A percentile compares a stretch with the other conserved stretches of the same genome.
Conservation (phyloP, 2,113 vertebrate genomes). For the Trichechus manatus region DNA sequence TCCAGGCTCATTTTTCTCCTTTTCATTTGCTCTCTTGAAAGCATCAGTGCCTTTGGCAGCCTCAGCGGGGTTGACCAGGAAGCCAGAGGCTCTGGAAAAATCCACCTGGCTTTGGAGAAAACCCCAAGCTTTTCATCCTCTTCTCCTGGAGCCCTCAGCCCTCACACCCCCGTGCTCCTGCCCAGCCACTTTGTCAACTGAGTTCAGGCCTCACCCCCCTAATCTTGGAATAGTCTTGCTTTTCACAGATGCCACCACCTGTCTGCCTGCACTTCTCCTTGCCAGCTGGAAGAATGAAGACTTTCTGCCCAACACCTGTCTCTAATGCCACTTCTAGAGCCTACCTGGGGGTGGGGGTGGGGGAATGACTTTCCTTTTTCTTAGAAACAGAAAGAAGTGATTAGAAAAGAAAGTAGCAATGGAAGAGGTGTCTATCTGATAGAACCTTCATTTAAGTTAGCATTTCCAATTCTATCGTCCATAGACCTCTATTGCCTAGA, state of each 20-base stretch:
- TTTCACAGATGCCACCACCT: not conserved
- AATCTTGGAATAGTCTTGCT: not conserved
- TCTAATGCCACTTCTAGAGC: not conserved
- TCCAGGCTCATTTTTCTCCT: slow-evolving; percentile 4
- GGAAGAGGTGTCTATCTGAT: not conserved
- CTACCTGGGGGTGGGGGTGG: not conserved
- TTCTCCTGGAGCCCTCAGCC: not conserved
- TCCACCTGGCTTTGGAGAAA: not conserved
- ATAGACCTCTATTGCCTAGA: not conserved
- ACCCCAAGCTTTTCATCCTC: not conserved
- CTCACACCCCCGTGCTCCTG: not conserved
- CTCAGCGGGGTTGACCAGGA: not conserved
- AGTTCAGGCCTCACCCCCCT: not conserved
- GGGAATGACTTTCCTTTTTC: not conserved
- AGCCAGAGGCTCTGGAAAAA: not conserved
- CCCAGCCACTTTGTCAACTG: not conserved
- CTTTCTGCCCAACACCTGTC: not conserved
- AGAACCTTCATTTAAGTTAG: not conserved
- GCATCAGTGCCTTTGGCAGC: not conserved
- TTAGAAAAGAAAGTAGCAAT: not conserved
- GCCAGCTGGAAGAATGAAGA: not conserved
- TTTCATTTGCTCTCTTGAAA: slow-evolving; percentile 59
- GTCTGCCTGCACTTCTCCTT: not conserved
- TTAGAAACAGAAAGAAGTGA: not conserved
- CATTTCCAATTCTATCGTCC: not conserved